Base-by-base conservation (phyloP, 1,140 invertebrate species). In the Odontomachus brunneus region DNA sequence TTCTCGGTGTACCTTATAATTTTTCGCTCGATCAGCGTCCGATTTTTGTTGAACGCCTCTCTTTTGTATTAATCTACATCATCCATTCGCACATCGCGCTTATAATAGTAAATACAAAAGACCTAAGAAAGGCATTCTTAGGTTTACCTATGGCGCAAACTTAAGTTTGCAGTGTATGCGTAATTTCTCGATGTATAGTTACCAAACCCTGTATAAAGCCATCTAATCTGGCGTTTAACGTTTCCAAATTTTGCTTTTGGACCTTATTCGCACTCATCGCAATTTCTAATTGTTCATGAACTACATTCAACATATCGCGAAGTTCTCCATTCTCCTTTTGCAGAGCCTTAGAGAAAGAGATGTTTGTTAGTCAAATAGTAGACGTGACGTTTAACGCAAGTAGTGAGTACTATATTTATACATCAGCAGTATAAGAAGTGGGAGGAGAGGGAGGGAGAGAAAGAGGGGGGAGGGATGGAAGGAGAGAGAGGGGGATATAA, bases 141-240 rank as follows among this genome's bases (percentile, higher is more conserved):
- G 69, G 80, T 74, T 69, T 82, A n/a, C 57, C 84, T 74, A 85
- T 38, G 24, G 11, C 60, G 81, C 76, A 85, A 87, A 91, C 94
- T 97, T 96, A 97, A 95, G 97, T 97, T 92, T 97, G 96, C 91
- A 97, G 89, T 87, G 97, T 96, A 66, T 96, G 96, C 90, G 95
- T 96, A 85, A 98, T 96, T 95, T 98, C 97, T 93, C 96, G 96
- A 94, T 98, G 97, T 92, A 98, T 97, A 82, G 96, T 96, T 82
- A 96, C 96, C 91, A 98, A 94, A 93, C 98, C 98, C 91, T 97
- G 97, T 83, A 99, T 96, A 90, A 97, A 97, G 59, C 96, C 95
- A 67, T 97, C 97, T 83, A 99, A 94, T 94, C 98, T 96, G 82
- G 96, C 95, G 93, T 98, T 98, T 59, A 99, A 94, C 55, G 97